A percentile compares a stretch with the other conserved stretches of the same genome.
Evolutionary conservation across 2,113 vertebrate genomes (phyloP).

Genomic region (Galemys pyrenaicus): DNA sequence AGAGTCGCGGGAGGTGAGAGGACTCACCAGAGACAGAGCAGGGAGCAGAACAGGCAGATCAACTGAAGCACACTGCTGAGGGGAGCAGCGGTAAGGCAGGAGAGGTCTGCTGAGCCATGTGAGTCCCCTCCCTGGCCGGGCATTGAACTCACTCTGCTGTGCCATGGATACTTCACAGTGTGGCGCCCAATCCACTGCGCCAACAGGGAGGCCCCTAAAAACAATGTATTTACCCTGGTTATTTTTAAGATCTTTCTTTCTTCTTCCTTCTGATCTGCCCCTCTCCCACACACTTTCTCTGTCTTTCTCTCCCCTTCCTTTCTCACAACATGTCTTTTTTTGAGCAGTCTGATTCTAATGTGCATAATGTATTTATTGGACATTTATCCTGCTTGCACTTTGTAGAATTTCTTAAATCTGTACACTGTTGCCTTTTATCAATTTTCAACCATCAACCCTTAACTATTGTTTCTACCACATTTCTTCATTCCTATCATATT

Average conservation of each 20-base stretch:
- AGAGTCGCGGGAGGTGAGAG: too few relatives aligned
- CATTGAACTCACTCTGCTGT: too few relatives aligned
- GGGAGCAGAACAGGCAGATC: too few relatives aligned
- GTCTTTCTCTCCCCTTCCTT: rapidly evolving
- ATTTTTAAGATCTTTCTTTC: neutral
- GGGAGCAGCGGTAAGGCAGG: too few relatives aligned
- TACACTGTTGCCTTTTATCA: neutral
- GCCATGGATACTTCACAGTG: too few relatives aligned
- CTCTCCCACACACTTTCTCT: rapidly evolving
- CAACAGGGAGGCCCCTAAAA: too few relatives aligned
- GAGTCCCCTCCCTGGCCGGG: too few relatives aligned
- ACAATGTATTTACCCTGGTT: too few relatives aligned
- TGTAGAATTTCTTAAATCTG: neutral
- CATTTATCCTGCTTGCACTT: neutral
- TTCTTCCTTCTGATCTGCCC: rapidly evolving
- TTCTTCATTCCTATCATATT: neutral
- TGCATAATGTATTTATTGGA: neutral
- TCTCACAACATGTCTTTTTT: neutral
- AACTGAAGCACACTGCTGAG: too few relatives aligned
- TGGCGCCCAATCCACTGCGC: too few relatives aligned
- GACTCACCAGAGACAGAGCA: too few relatives aligned
- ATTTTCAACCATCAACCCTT: neutral
- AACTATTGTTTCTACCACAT: neutral
- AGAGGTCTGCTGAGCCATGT: too few relatives aligned
- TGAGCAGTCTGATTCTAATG: neutral